phyloP scores from a whole-genome alignment of 2,797 vertebrate genomes.

The Gallinago stenura region DNA sequence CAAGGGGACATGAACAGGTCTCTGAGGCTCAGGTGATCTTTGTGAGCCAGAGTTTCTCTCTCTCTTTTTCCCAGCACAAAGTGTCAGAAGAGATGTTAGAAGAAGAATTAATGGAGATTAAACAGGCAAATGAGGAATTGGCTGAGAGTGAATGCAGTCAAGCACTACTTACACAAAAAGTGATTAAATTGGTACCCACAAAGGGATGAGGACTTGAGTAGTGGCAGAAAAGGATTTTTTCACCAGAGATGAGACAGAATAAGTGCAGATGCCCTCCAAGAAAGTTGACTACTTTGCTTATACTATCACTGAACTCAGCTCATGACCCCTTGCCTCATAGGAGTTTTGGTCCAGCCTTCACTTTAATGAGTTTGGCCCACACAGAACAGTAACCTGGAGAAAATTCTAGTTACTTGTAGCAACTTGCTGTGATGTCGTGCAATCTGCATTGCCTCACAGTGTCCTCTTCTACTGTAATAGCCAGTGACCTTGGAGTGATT shows the following conservation, averaged over 20 bases:
- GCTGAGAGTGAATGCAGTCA: not conserved
- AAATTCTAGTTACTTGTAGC: not conserved
- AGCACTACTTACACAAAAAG: not conserved
- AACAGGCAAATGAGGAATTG: not conserved
- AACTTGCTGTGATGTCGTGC: not conserved
- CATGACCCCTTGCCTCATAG: not conserved
- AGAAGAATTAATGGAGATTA: not conserved
- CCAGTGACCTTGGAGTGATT: slow-evolving; percentile 40
- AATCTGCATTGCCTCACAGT: slow-evolving; percentile 31
- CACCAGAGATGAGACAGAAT: not conserved
- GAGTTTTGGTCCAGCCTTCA: not conserved
- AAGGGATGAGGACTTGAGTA: not conserved
- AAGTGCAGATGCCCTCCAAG: not conserved
- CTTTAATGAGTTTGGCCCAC: not conserved
- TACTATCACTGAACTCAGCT: not conserved
- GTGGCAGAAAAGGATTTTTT: not conserved
- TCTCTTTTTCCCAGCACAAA: not conserved
- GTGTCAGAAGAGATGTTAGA: not conserved
- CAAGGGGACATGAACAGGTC: not conserved
- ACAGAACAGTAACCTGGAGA: not conserved
- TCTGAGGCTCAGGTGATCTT: not conserved
- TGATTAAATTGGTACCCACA: not conserved
- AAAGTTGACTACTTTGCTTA: not conserved
- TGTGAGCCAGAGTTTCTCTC: not conserved
- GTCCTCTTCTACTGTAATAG: not conserved